Conservation (phyloP, 2,888 invertebrate genomes). For the Anoncus sp. region DNA sequence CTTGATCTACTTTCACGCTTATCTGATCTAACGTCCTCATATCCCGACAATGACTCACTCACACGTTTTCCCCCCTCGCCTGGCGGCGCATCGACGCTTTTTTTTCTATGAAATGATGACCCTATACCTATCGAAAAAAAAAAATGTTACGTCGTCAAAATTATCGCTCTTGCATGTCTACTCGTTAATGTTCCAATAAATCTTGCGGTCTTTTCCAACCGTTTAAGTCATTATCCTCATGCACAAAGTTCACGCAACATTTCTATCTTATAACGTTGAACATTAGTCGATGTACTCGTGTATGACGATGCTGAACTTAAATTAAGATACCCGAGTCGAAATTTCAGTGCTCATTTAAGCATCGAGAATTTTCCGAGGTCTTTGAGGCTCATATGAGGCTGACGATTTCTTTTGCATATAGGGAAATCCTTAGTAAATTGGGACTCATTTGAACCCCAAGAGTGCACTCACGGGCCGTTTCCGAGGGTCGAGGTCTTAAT, state of each 20-base stretch:
- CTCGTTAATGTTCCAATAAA: conserved; percentile 16
- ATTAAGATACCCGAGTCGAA: no score
- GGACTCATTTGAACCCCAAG: no score
- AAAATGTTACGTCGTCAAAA: conserved; percentile 9
- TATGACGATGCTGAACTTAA: neutral
- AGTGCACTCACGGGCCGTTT: no score
- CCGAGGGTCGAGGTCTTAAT: no score
- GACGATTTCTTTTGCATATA: no score
- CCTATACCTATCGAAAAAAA: no score
- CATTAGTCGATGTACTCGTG: neutral
- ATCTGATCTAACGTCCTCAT: conserved; percentile 14
- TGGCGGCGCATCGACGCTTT: conserved; percentile 12
- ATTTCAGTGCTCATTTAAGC: no score
- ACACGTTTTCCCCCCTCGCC: neutral
- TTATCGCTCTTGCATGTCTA: conserved; percentile 6
- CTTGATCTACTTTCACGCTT: conserved; percentile 20
- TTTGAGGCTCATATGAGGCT: no score
- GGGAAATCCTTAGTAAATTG: no score
- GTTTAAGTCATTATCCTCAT: neutral
- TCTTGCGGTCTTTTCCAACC: neutral
- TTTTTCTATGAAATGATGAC: no score
- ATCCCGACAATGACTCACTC: conserved; percentile 8
- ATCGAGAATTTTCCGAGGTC: no score
- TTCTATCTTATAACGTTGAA: no score
- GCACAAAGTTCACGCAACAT: conserved; percentile 17